These are phyloP conservation scores for Hydrolagus affinis DNA, from an alignment of 2,113 vertebrate species.

Conservation along the genomic window DNA sequence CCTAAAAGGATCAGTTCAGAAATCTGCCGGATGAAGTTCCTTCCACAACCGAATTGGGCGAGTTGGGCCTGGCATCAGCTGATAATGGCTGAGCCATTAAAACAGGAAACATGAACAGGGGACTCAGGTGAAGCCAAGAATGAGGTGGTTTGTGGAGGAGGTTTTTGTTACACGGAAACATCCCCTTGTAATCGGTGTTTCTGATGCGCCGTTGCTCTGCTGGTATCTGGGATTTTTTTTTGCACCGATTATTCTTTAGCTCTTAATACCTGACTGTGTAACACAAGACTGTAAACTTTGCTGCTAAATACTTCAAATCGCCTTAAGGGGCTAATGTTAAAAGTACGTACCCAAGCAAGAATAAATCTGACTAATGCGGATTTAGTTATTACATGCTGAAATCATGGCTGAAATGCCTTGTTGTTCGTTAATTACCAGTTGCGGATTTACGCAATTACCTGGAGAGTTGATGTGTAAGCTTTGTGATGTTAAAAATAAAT, in stretches of 20 bases:
- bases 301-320: neutral
- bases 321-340: neutral
- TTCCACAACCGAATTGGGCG: no score
- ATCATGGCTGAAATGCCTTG: neutral
- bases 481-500: neutral
- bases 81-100: no score
- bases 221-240: no score
- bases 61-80: no score
- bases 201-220: neutral
- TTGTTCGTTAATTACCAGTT: neutral
- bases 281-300: neutral
- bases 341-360: neutral
- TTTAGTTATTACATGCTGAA: neutral
- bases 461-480: neutral
- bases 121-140: neutral
- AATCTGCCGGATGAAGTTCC: no score
- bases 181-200: neutral
- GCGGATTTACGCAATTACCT: constrained; percentile 1
- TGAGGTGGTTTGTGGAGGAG: neutral
- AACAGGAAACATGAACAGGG: neutral
- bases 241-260: neutral
- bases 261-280: neutral
- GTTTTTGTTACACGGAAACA: neutral
- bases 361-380: neutral
- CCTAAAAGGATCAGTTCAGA: neutral